Conservation (phyloP, 1,140 invertebrate species). For the Agrypnia vestita region DNA sequence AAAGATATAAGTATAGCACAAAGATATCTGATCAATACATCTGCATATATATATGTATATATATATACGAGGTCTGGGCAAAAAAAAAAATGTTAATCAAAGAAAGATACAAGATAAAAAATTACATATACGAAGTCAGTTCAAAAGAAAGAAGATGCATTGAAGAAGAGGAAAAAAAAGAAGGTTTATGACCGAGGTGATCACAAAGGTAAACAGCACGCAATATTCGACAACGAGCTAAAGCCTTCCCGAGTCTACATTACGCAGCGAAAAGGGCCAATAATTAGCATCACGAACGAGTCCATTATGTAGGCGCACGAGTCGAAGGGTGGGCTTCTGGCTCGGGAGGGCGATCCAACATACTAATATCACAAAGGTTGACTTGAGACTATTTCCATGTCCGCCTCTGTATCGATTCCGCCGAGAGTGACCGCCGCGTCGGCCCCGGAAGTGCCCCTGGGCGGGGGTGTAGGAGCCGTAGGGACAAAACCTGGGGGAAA, state of each 20-base stretch:
- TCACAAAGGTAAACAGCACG: too few species aligned
- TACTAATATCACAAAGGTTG: conserved; percentile 21
- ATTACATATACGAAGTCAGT: too few species aligned
- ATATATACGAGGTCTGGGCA: too few species aligned
- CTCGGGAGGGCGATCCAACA: background rate
- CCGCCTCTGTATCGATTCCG: background rate
- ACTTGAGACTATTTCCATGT: conserved; percentile 41
- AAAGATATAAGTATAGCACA: too few species aligned
- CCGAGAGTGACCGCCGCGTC: background rate
- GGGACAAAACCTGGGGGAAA: conserved; percentile 10
- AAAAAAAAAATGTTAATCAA: too few species aligned
- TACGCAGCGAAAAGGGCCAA: background rate
- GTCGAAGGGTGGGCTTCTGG: background rate
- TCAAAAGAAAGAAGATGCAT: too few species aligned
- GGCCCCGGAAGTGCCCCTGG: background rate
- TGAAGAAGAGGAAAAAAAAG: too few species aligned
- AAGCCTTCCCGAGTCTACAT: background rate
- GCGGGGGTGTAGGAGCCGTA: background rate
- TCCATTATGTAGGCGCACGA: background rate
- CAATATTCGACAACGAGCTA: too few species aligned
- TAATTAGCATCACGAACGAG: conserved; percentile 35
- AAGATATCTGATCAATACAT: too few species aligned
- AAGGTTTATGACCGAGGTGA: too few species aligned
- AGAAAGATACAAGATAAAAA: too few species aligned
- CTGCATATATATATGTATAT: too few species aligned